A percentile compares a stretch with the other conserved stretches of the same genome.
phyloP scores from a whole-genome alignment of 2,797 vertebrate species.

The Oryzias sinensis region DNA sequence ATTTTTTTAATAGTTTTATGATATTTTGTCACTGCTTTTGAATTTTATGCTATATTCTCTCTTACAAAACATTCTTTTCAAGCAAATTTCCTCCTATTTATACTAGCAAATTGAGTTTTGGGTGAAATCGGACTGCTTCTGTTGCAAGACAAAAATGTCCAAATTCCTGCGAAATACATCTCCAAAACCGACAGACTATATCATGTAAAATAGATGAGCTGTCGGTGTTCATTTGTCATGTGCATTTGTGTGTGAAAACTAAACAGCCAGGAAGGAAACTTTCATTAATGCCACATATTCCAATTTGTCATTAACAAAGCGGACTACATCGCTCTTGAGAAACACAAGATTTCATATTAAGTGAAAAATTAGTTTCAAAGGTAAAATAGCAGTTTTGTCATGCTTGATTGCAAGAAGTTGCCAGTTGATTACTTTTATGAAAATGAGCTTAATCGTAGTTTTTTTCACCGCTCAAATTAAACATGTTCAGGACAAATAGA shows the following conservation, averaged over 20 bases:
- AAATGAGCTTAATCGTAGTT: slow-evolving; percentile 48
- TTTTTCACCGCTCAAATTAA: slow-evolving; percentile 40
- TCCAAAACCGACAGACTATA: too few relatives aligned
- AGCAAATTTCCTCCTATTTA: too few relatives aligned
- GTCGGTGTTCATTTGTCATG: too few relatives aligned
- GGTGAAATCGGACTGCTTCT: too few relatives aligned
- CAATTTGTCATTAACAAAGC: slow-evolving; percentile 25
- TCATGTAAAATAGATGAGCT: too few relatives aligned
- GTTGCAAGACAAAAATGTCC: too few relatives aligned
- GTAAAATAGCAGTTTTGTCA: slow-evolving; percentile 49
- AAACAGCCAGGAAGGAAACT: background rate
- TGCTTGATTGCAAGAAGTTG: slow-evolving; percentile 56
- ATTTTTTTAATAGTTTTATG: too few relatives aligned
- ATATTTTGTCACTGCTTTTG: too few relatives aligned
- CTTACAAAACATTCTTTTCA: too few relatives aligned
- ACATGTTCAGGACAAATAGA: slow-evolving; percentile 28
- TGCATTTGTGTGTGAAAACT: background rate
- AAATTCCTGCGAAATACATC: too few relatives aligned
- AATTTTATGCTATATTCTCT: too few relatives aligned
- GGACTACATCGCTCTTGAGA: slow-evolving; percentile 16
- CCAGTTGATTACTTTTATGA: slow-evolving; percentile 45
- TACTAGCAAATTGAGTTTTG: too few relatives aligned
- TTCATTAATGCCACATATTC: slow-evolving; percentile 28
- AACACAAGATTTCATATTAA: slow-evolving; percentile 21
- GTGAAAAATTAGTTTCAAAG: slow-evolving; percentile 26